These are phyloP conservation scores for Chlorops oryzae DNA, from an alignment of 1,140 invertebrate species.

Conservation along the genomic window DNA sequence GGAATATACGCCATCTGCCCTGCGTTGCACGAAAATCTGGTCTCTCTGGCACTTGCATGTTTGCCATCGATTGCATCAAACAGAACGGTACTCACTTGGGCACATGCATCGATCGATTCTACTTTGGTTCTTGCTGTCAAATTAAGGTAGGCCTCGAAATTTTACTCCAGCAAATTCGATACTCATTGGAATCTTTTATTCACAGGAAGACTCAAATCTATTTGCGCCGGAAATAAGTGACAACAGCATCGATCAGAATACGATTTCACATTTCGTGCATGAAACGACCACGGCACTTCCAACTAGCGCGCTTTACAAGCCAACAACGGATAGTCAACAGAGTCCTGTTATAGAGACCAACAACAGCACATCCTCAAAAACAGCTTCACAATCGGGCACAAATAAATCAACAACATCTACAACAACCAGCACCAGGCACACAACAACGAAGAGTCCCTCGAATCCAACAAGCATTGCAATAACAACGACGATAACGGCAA, in stretches of 20 bases:
- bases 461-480: no score
- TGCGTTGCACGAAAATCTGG: slow-evolving; percentile 74
- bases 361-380: slow-evolving; percentile 3
- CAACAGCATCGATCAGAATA: slow-evolving; percentile 52
- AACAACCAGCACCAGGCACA: slow-evolving; percentile 18
- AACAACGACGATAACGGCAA: no score
- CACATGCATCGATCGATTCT: slow-evolving; percentile 86
- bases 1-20: slow-evolving; percentile 80
- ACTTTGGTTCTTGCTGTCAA: slow-evolving; percentile 86
- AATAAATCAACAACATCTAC: slow-evolving; percentile 37
- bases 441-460: slow-evolving; percentile 4
- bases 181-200: no score
- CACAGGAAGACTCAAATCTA: slow-evolving; percentile 34
- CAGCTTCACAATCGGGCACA: slow-evolving; percentile 33
- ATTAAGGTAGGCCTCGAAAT: slow-evolving; percentile 45
- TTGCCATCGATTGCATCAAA: slow-evolving; percentile 87
- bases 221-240: slow-evolving; percentile 47
- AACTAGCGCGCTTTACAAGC: slow-evolving; percentile 34
- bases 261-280: slow-evolving; percentile 49
- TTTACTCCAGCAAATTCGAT: not conserved
- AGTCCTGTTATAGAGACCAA: slow-evolving; percentile 20
- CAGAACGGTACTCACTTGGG: slow-evolving; percentile 84
- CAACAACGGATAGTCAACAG: slow-evolving; percentile 24
- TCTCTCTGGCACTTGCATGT: slow-evolving; percentile 85
- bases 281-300: slow-evolving; percentile 45